Base-by-base conservation (phyloP, 2,888 invertebrate genomes). In the Spisula subtruncata region DNA sequence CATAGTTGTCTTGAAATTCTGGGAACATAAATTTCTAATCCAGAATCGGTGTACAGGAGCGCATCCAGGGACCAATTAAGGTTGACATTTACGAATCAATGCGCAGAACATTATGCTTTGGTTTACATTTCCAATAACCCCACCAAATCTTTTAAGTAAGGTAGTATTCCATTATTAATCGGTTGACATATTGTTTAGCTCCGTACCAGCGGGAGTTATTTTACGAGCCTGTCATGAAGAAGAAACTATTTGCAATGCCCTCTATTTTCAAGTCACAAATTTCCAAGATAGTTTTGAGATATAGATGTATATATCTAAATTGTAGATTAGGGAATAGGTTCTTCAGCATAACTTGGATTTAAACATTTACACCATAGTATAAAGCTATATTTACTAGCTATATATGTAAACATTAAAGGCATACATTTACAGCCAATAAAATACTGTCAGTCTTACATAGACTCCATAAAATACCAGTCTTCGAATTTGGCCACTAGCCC, bases 1-100 rank as follows among this genome's bases (percentile, higher is more conserved):
- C 25, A 66, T 66, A 41, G 25, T 66, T 66, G 60, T 8, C 25
- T 66, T 25, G 8, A 41, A 66, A 66, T 66, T 66, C 60, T 25
- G 25, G 0, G 60, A 66, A 66, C 60, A 25, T 66, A 66, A 0
- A 66, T 25, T 25, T 66, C 60, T 66, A 66, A 66, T 66, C 60
- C 60, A 66, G 8, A 25, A 25, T 1, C 25, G n/a, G 20, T 25
- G 60, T 66, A 66, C 5, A 66, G 0, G n/a, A n/a, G 25, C 0
- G 25, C 60, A 25, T 2, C 60, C 10, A n/a, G 60, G 60, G 60
- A 66, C 20, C 60, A 66, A 66, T 66, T 66, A 66, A n/a, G n/a
- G 12, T n/a, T 66, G 60, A 66, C 60, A 66, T 66, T 66, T 66
- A 66, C 60, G 60, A 66, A 25, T 66, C 60, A 66, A 66, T 25